Evolutionary conservation across 2,113 vertebrate species (phyloP).

Genomic region (Ammospiza nelsoni): DNA sequence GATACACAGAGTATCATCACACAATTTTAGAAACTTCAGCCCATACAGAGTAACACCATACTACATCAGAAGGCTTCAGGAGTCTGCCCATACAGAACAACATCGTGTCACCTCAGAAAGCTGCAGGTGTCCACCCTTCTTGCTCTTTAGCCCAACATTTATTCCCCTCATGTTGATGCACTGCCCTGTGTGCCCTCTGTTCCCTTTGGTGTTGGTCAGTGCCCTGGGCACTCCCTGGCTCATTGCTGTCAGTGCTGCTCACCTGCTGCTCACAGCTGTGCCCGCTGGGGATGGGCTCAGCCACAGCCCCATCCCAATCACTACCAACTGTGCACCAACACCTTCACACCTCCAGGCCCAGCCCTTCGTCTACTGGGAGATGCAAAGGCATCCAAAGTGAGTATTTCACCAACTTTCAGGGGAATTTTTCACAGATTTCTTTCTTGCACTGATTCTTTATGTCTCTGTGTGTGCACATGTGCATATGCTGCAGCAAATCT

Average conservation of each 20-base stretch:
- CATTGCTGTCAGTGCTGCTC: neutral
- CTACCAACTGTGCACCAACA: neutral
- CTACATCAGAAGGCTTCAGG: too few relatives aligned
- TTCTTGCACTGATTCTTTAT: neutral
- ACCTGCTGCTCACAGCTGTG: neutral
- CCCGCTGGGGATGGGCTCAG: neutral
- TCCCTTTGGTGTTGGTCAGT: neutral
- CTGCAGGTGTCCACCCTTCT: neutral
- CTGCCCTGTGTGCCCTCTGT: neutral
- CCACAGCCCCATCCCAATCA: neutral
- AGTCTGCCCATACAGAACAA: neutral
- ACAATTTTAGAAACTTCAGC: neutral
- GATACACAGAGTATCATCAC: neutral
- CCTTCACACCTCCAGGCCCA: neutral
- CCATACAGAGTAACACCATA: neutral
- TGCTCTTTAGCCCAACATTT: neutral
- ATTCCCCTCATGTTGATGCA: neutral
- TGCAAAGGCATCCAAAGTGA: neutral
- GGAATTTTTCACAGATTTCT: neutral
- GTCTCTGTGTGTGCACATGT: too few relatives aligned
- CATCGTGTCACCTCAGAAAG: neutral
- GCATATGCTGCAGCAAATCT: neutral
- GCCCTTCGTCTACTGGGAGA: rapidly evolving
- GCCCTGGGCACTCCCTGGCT: neutral
- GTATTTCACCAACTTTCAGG: neutral